phyloP scores from a whole-genome alignment of 2,888 invertebrate species.

The Tupiocoris notatus region DNA sequence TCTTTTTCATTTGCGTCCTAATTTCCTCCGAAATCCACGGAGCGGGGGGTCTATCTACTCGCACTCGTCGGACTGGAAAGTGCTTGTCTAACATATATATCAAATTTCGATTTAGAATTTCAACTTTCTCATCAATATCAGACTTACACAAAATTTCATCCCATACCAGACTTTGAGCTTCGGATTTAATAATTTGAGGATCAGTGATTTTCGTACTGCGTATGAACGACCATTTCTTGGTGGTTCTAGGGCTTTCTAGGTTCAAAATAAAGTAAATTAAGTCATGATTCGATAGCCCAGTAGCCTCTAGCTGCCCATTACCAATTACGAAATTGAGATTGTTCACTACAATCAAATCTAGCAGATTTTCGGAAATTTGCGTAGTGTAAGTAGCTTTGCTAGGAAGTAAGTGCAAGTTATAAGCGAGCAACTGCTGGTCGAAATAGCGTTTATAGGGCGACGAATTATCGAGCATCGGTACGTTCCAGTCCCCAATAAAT shows the following conservation, averaged over 20 bases:
- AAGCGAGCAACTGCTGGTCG: not conserved
- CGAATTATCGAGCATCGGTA: not conserved
- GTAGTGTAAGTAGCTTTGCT: not conserved
- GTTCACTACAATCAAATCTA: not conserved
- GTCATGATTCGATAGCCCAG: not conserved
- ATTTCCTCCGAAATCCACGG: not conserved
- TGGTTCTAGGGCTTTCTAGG: not conserved
- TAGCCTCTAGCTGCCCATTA: not conserved
- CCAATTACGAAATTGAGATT: not conserved
- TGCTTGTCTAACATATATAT: not conserved
- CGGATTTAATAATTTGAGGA: not conserved
- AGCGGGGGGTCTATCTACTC: not conserved
- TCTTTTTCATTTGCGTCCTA: not conserved
- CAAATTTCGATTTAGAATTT: not conserved
- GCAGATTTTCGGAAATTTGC: not conserved
- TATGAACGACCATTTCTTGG: not conserved
- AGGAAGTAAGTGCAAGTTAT: not conserved
- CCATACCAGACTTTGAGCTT: not conserved
- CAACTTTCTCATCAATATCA: not conserved
- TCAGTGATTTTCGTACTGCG: not conserved
- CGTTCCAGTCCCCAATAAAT: not conserved
- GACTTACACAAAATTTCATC: not conserved
- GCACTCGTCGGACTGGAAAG: not conserved
- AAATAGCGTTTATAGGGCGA: not conserved
- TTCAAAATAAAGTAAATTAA: not conserved